These are phyloP conservation scores for Sycophila texana DNA, from an alignment of 2,888 invertebrate genomes.

Conservation along the genomic window DNA sequence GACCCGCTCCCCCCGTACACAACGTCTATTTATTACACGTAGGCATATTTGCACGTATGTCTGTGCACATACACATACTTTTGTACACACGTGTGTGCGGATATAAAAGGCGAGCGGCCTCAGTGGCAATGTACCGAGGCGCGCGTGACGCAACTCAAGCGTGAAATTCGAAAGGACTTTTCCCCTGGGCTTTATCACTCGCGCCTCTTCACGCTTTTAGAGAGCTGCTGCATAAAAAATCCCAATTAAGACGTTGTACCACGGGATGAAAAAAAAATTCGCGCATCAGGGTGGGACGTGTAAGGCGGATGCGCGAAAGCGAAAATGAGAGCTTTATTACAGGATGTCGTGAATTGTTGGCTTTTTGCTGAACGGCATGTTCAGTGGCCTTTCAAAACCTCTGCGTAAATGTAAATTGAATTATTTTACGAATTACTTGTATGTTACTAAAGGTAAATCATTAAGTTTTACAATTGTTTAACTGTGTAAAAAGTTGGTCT, in stretches of 20 bases:
- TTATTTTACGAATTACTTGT: no score
- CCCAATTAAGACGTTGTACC: not conserved
- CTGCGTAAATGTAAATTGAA: no score
- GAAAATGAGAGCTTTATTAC: not conserved
- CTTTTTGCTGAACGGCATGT: no score
- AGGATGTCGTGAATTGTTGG: not conserved
- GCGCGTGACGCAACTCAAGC: conserved; percentile 51
- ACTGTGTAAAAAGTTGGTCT: no score
- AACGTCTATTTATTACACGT: no score
- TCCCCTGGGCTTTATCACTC: conserved; percentile 44
- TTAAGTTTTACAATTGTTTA: no score
- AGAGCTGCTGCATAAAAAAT: not conserved
- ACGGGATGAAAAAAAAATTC: not conserved
- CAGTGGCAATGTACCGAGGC: conserved; percentile 21
- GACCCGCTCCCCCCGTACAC: not conserved
- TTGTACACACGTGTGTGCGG: not conserved
- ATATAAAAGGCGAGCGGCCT: not conserved
- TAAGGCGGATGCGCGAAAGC: not conserved
- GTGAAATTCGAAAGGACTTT: conserved; percentile 56
- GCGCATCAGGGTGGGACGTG: not conserved
- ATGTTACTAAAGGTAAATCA: no score
- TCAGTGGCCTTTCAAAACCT: no score
- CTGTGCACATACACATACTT: not conserved
- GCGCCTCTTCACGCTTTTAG: not conserved
- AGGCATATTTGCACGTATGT: not conserved